These are phyloP conservation scores for Odiellus spinosus DNA, from an alignment of 2,888 invertebrate species.

Conservation along the genomic window DNA sequence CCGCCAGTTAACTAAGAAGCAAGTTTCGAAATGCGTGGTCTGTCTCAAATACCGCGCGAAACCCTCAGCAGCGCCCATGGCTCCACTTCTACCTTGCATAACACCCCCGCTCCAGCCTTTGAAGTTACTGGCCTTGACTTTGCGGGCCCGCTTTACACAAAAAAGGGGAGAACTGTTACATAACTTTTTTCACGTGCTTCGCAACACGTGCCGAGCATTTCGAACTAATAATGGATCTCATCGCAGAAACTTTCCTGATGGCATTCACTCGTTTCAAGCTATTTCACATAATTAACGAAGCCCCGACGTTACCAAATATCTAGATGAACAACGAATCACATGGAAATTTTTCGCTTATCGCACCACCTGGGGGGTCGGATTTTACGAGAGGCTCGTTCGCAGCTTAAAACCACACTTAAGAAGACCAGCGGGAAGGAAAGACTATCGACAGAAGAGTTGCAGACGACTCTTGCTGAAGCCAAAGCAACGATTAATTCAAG, in stretches of 20 bases:
- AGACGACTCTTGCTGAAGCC: not conserved
- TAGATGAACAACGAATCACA: not conserved
- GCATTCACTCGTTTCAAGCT: conserved; percentile 9
- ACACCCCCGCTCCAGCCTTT: conserved; percentile 4
- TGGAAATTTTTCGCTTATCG: conserved; percentile 8
- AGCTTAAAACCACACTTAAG: conserved; percentile 6
- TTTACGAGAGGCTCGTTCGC: conserved; percentile 3
- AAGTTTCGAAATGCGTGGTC: not conserved
- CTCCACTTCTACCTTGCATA: not conserved
- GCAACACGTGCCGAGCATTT: conserved; percentile 10
- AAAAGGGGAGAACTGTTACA: conserved; percentile 5
- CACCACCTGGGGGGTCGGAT: conserved; percentile 12
- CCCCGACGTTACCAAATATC: conserved; percentile 1
- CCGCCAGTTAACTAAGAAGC: not conserved
- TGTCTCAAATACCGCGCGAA: not conserved
- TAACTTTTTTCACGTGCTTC: conserved; percentile 10
- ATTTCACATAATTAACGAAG: not conserved
- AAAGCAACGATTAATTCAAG: conserved; percentile 4
- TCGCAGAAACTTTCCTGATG: conserved; percentile 2
- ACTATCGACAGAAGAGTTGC: not conserved
- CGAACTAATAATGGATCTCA: conserved; percentile 7
- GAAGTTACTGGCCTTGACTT: conserved; percentile 9
- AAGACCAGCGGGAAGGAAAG: conserved; percentile 1
- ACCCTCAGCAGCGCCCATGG: conserved; percentile 4
- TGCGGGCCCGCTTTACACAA: conserved; percentile 7